phyloP scores from a whole-genome alignment of 2,888 invertebrate species.

The Stomorhina lunata region DNA sequence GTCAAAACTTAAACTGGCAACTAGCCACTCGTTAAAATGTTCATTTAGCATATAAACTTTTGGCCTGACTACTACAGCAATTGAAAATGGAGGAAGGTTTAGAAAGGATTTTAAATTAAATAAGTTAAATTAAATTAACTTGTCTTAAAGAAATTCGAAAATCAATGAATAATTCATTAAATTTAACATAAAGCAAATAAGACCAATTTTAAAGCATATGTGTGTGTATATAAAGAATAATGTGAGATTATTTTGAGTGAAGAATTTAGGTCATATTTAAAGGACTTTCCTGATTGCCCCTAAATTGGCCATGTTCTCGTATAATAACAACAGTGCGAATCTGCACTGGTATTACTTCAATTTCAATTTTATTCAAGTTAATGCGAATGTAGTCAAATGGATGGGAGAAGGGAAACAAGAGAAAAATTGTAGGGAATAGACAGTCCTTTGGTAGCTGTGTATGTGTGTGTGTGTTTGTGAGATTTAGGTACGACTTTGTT shows the following conservation, averaged over 20 bases:
- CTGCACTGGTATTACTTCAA: constrained; percentile 12
- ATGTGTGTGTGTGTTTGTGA: no score
- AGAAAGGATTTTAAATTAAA: neutral
- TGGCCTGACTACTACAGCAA: neutral
- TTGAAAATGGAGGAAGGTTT: neutral
- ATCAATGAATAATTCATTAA: no score
- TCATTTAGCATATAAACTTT: constrained; percentile 48
- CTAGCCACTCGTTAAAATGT: constrained; percentile 63
- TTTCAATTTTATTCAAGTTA: constrained; percentile 6
- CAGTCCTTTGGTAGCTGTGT: constrained; percentile 23
- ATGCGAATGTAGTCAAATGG: neutral
- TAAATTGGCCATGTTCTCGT: no score
- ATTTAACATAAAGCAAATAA: no score
- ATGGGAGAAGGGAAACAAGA: neutral
- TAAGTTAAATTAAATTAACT: no score
- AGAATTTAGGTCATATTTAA: no score
- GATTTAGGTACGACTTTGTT: constrained; percentile 41
- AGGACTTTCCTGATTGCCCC: no score
- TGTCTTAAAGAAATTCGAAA: no score
- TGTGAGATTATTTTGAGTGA: no score
- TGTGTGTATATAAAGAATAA: no score
- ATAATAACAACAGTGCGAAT: neutral
- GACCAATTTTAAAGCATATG: no score
- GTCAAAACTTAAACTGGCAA: constrained; percentile 54
- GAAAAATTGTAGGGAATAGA: neutral